A percentile compares a stretch with the other conserved stretches of the same genome.
Evolutionary conservation across 2,888 invertebrate genomes (phyloP).

Genomic region (Pantelozetes paolii): DNA sequence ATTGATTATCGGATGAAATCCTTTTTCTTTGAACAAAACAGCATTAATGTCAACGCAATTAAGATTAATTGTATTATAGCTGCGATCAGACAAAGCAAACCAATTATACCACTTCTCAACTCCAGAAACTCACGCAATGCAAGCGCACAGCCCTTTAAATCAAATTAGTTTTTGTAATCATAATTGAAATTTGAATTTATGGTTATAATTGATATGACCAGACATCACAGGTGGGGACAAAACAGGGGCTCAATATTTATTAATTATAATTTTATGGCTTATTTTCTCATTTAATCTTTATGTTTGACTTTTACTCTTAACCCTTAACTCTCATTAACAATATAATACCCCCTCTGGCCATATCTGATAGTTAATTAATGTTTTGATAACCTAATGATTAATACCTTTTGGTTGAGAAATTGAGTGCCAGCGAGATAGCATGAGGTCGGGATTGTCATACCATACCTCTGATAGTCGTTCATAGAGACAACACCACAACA

Average conservation of each 20-base stretch:
- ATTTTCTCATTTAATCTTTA: too few species aligned
- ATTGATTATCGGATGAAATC: constrained; percentile 18
- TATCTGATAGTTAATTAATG: background rate
- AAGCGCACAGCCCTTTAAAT: constrained; percentile 42
- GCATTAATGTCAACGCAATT: constrained; percentile 31
- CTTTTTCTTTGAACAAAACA: constrained; percentile 37
- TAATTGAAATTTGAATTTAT: background rate
- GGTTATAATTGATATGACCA: too few species aligned
- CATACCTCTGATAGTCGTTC: constrained; percentile 58
- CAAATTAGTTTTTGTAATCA: background rate
- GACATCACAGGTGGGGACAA: too few species aligned
- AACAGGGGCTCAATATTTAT: too few species aligned
- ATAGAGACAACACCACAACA: constrained; percentile 86
- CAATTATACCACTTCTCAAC: constrained; percentile 41
- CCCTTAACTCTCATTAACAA: too few species aligned
- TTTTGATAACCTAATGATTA: background rate
- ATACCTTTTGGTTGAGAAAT: constrained; percentile 43
- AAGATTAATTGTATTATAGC: constrained; percentile 39
- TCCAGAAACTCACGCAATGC: constrained; percentile 42
- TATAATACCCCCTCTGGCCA: too few species aligned
- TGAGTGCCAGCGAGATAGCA: constrained; percentile 41
- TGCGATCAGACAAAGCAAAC: constrained; percentile 37
- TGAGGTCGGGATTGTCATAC: constrained; percentile 42
- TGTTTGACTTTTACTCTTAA: too few species aligned
- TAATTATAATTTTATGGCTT: too few species aligned